Conservation (phyloP, 2,113 vertebrate species). For the Istiophorus platypterus region DNA sequence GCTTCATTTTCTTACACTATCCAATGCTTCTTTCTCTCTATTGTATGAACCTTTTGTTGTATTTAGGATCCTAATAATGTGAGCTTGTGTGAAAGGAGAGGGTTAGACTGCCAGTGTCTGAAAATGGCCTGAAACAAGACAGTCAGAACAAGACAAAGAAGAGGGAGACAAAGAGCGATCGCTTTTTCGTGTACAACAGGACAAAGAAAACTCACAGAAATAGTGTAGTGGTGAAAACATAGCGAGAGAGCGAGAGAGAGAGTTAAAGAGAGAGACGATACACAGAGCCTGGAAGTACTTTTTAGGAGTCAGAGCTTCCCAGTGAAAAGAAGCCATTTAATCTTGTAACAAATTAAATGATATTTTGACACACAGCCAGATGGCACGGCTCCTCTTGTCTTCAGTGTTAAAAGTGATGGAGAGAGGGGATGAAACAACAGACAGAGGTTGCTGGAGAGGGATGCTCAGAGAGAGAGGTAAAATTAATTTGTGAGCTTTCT, state of each 20-base stretch:
- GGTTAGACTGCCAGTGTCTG: conserved; percentile 64
- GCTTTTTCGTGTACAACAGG: conserved; percentile 43
- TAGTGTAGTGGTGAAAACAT: conserved; percentile 25
- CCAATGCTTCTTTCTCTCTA: conserved; percentile 56
- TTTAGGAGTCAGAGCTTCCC: conserved; percentile 63
- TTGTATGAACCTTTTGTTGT: conserved; percentile 73
- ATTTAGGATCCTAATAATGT: conserved; percentile 70
- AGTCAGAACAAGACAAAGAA: conserved; percentile 69
- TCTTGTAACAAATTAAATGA: conserved; percentile 83
- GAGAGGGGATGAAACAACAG: conserved; percentile 37
- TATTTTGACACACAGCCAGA: conserved; percentile 83
- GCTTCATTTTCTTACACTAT: conserved; percentile 69
- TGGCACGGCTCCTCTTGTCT: conserved; percentile 78
- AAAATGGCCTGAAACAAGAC: conserved; percentile 67
- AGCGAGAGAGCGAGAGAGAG: background rate
- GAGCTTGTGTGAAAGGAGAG: conserved; percentile 60
- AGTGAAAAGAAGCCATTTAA: conserved; percentile 82
- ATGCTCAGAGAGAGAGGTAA: conserved; percentile 51
- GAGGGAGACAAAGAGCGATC: conserved; percentile 63
- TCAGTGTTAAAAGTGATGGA: conserved; percentile 66
- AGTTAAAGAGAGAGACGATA: conserved; percentile 36
- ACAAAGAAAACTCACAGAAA: conserved; percentile 66
- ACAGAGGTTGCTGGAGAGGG: conserved; percentile 45
- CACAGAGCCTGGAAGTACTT: conserved; percentile 42
- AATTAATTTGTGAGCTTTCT: conserved; percentile 73